Conservation (phyloP, 2,113 vertebrate genomes). For the Nesospiza acunhae region DNA sequence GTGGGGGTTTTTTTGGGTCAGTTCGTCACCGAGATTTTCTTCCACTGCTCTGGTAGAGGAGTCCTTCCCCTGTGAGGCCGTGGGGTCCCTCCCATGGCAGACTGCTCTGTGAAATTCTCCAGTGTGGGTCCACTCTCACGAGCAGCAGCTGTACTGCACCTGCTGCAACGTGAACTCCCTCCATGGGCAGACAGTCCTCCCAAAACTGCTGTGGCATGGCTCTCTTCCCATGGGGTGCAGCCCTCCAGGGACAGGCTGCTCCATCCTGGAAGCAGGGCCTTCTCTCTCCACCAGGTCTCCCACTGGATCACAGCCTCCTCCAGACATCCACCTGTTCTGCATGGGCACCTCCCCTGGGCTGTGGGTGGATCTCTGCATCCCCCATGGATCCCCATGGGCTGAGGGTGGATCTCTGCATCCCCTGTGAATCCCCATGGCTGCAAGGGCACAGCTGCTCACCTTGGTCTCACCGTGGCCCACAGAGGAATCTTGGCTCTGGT, state of each 20-base stretch:
- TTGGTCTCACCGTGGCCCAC: rapidly evolving
- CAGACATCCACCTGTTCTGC: neutral
- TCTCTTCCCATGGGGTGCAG: neutral
- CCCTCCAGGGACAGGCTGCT: neutral
- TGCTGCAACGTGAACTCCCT: rapidly evolving
- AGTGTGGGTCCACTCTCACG: rapidly evolving
- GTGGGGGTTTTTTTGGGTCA: neutral
- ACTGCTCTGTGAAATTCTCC: rapidly evolving
- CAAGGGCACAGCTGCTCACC: neutral
- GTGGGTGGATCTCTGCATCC: neutral
- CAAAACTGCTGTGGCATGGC: neutral
- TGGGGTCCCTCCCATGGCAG: neutral
- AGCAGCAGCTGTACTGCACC: neutral
- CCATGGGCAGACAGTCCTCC: neutral
- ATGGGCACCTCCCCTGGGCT: too few species aligned
- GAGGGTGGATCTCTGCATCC: neutral
- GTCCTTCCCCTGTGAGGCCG: neutral
- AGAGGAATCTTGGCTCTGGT: rapidly evolving
- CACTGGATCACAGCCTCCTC: neutral
- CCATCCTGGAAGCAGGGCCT: too few species aligned
- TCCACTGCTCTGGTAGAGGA: rapidly evolving
- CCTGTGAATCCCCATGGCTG: neutral
- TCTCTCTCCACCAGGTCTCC: neutral
- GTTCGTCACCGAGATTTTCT: neutral
- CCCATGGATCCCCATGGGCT: rapidly evolving